phyloP scores from a whole-genome alignment of 2,113 vertebrate species.

The Zosterops japonicus region DNA sequence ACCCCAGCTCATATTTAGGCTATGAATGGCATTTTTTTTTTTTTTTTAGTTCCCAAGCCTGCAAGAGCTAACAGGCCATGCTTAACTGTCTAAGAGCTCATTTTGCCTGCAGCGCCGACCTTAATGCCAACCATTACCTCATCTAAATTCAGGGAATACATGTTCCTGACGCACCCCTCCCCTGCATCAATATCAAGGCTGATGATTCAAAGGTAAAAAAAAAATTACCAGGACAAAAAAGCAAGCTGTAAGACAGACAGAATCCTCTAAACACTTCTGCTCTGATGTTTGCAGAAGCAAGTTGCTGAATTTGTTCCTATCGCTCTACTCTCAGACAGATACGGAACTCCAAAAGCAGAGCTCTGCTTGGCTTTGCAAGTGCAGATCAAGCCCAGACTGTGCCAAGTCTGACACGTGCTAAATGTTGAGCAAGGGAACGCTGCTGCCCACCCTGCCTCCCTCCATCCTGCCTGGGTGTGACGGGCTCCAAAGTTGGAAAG shows the following conservation, averaged over 20 bases:
- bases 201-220: constrained; percentile 7
- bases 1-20: background rate
- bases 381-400: background rate
- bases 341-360: background rate
- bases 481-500: background rate
- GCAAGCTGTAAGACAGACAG: background rate
- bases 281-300: background rate
- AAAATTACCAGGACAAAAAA: background rate
- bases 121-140: constrained; percentile 51
- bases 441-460: background rate
- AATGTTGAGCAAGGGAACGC: background rate
- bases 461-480: fast-evolving
- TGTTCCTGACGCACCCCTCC: background rate
- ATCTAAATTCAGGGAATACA: constrained; percentile 38
- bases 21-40: background rate
- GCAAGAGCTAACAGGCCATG: constrained; percentile 17
- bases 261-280: background rate
- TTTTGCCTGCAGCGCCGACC: background rate
- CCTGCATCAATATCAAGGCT: background rate
- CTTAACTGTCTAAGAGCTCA: constrained; percentile 37
- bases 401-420: background rate
- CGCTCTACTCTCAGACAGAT: background rate
- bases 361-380: background rate
- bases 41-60: background rate
- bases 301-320: background rate